phyloP scores from a whole-genome alignment of 1,140 invertebrate genomes.

The Formica selysi region DNA sequence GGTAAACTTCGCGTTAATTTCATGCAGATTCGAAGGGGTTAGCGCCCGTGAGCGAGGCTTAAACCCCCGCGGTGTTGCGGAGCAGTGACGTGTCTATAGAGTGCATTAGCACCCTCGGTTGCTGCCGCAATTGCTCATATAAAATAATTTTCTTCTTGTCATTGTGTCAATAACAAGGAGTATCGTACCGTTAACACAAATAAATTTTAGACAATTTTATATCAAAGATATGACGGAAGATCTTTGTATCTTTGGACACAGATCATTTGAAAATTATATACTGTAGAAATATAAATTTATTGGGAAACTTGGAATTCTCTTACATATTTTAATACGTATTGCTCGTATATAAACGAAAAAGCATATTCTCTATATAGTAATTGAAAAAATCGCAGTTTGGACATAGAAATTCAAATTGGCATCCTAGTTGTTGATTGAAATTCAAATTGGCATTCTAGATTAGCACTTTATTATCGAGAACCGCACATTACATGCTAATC shows the following conservation, averaged over 20 bases:
- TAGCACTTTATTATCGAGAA: conserved; percentile 40
- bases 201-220: background rate
- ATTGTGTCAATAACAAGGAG: background rate
- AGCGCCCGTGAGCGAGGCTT: conserved; percentile 62
- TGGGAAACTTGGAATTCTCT: background rate
- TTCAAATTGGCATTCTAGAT: conserved; percentile 28
- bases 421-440: background rate
- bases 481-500: background rate
- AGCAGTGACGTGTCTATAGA: conserved; percentile 51
- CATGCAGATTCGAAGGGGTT: conserved; percentile 76
- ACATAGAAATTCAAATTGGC: background rate
- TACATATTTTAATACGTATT: background rate
- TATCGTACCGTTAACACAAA: too few species aligned
- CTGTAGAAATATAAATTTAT: conserved; percentile 16
- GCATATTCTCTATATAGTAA: background rate
- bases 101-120: background rate
- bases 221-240: background rate
- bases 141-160: conserved; percentile 1
- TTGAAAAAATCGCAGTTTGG: background rate
- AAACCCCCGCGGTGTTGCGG: conserved; percentile 58
- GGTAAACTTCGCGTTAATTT: conserved; percentile 75
- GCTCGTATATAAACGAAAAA: background rate
- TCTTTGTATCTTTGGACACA: background rate
- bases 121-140: background rate
- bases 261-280: conserved; percentile 3